These are phyloP conservation scores for Anguilla japonica DNA, from an alignment of 2,113 vertebrate species.

Conservation along the genomic window DNA sequence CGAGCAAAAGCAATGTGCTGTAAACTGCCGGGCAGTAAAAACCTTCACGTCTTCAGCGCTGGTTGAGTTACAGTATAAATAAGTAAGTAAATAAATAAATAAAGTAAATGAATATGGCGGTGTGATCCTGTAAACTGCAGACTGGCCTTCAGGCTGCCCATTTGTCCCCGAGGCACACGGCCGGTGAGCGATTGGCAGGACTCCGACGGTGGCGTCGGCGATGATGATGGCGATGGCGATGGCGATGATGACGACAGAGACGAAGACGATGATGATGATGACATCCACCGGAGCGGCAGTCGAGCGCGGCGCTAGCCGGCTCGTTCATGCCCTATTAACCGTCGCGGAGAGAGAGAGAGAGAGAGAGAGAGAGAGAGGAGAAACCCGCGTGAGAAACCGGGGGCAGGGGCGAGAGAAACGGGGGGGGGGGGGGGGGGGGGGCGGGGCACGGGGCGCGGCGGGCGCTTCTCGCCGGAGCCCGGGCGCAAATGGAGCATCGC, in stretches of 20 bases:
- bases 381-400: not conserved
- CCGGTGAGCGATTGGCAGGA: slow-evolving; percentile 7
- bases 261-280: not conserved
- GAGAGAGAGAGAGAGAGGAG: not conserved
- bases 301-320: not conserved
- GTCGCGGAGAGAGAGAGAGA: not conserved
- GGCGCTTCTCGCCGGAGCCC: not conserved
- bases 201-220: not conserved
- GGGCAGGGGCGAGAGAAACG: not conserved
- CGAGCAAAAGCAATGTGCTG: not conserved
- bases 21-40: not conserved
- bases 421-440: not conserved
- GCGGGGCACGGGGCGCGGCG: not conserved
- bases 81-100: not conserved
- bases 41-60: not conserved
- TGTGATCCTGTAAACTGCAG: not conserved
- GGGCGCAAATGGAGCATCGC: slow-evolving; percentile 6
- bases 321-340: slow-evolving; percentile 22
- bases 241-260: not conserved
- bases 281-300: not conserved
- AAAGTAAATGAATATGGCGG: too few relatives aligned
- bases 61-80: too few relatives aligned
- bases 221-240: slow-evolving; percentile 4
- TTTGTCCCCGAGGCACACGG: not conserved
- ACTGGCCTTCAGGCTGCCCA: too few relatives aligned